A percentile compares a stretch with the other conserved stretches of the same genome.
Conservation (phyloP, 2,113 vertebrate genomes). For the Chaetorhynchus papuensis region DNA sequence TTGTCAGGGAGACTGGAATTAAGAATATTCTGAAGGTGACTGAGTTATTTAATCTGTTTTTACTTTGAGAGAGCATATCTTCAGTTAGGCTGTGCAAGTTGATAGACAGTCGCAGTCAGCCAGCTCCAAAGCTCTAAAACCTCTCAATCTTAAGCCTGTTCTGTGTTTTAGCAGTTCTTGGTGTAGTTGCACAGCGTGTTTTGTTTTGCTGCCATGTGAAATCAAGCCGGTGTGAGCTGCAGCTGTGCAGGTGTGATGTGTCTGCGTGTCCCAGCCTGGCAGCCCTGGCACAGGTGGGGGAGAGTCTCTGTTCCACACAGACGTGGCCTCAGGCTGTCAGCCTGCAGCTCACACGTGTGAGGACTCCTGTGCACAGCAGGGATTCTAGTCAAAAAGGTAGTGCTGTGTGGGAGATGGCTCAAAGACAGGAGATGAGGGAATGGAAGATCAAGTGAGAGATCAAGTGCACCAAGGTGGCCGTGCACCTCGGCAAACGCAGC, state of each 20-base stretch:
- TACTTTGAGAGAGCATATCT: neutral
- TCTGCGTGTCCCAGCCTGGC: neutral
- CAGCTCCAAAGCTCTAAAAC: neutral
- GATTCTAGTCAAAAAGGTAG: neutral
- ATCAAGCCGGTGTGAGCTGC: neutral
- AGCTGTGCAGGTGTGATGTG: neutral
- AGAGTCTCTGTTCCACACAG: neutral
- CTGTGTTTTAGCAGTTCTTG: neutral
- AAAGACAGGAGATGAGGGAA: neutral
- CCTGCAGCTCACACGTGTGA: neutral
- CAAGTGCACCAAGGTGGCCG: neutral
- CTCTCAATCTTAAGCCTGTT: neutral
- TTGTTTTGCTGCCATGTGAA: neutral
- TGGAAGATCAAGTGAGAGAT: neutral
- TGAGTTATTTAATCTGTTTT: neutral
- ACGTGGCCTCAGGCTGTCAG: neutral
- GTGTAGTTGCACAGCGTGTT: neutral
- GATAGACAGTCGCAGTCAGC: neutral
- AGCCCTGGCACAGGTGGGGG: neutral
- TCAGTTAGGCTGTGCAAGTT: neutral
- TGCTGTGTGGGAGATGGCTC: neutral
- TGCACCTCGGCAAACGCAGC: neutral
- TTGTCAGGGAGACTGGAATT: neutral
- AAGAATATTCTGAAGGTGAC: neutral
- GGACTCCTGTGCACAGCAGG: neutral